These are phyloP conservation scores for Monodelphis domestica DNA, from an alignment of 2,797 vertebrate genomes.

Conservation along the genomic window DNA sequence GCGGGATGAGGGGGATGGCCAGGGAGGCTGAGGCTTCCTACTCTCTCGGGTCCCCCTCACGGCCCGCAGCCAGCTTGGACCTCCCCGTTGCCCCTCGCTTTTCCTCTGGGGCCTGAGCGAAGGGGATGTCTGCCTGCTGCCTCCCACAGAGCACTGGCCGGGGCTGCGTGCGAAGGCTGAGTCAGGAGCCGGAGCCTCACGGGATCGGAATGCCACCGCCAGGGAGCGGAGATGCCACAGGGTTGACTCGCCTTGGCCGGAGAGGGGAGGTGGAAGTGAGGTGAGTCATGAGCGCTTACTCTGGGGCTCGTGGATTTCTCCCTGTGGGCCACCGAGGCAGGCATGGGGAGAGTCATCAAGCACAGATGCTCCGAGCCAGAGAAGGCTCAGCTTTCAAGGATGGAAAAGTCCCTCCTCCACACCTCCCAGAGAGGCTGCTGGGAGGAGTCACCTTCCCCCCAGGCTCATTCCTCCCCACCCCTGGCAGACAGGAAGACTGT, in stretches of 20 bases:
- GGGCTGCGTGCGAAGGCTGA: background rate
- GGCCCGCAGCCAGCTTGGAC: no score
- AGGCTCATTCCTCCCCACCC: background rate
- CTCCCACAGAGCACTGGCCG: background rate
- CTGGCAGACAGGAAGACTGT: background rate
- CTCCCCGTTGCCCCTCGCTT: background rate
- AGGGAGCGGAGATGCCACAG: conserved; percentile 60
- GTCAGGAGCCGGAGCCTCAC: conserved; percentile 64
- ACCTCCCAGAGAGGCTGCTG: no score
- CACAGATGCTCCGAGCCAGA: background rate
- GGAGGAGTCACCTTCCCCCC: background rate
- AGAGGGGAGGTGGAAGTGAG: background rate
- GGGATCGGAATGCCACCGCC: conserved; percentile 55
- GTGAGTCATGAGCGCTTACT: background rate
- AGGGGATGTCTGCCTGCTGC: fast-evolving
- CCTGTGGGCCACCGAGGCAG: background rate
- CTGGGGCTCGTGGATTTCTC: background rate
- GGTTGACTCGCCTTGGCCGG: conserved; percentile 65
- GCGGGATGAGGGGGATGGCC: no score
- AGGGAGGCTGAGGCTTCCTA: background rate
- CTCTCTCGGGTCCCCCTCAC: background rate
- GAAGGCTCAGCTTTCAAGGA: no score
- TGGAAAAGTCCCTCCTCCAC: no score
- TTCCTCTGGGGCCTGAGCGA: background rate
- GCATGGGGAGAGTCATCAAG: no score